phyloP scores from a whole-genome alignment of 2,888 invertebrate species.

The Stenchaetothrips biformis region DNA sequence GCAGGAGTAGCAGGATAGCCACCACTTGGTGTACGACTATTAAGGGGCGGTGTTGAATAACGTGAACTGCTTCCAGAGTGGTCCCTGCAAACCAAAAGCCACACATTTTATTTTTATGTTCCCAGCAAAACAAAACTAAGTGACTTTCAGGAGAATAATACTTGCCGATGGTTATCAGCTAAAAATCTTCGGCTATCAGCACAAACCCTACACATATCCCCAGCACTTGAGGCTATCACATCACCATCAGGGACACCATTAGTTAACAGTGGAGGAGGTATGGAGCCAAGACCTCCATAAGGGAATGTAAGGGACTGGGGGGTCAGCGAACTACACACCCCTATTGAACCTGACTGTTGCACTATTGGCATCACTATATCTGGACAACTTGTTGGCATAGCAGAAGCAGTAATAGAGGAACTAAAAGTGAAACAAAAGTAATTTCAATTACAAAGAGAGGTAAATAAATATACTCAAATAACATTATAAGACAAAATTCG shows the following conservation, averaged over 20 bases:
- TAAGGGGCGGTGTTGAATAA: conserved; percentile 50
- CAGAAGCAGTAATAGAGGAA: background rate
- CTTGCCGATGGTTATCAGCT: background rate
- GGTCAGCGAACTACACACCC: background rate
- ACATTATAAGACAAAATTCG: background rate
- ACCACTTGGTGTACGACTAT: conserved; percentile 56
- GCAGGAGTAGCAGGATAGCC: conserved; percentile 55
- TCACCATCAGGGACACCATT: conserved; percentile 29
- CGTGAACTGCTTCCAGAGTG: conserved; percentile 36
- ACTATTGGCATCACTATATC: background rate
- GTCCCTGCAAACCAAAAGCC: conserved; percentile 10
- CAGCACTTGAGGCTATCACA: conserved; percentile 37
- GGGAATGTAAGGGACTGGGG: conserved; percentile 5
- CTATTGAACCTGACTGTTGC: background rate
- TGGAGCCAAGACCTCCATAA: background rate
- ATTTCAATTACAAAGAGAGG: background rate
- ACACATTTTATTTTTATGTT: background rate
- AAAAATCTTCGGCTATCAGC: conserved; percentile 40
- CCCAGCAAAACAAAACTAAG: background rate
- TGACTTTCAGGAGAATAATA: conserved; percentile 4
- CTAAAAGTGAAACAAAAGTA: background rate
- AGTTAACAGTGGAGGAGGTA: conserved; percentile 9
- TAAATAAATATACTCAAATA: background rate
- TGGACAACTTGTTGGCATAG: background rate
- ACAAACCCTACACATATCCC: conserved; percentile 44